Evolutionary conservation across 2,888 invertebrate species (phyloP).

Genomic region (Proisotoma minuta): DNA sequence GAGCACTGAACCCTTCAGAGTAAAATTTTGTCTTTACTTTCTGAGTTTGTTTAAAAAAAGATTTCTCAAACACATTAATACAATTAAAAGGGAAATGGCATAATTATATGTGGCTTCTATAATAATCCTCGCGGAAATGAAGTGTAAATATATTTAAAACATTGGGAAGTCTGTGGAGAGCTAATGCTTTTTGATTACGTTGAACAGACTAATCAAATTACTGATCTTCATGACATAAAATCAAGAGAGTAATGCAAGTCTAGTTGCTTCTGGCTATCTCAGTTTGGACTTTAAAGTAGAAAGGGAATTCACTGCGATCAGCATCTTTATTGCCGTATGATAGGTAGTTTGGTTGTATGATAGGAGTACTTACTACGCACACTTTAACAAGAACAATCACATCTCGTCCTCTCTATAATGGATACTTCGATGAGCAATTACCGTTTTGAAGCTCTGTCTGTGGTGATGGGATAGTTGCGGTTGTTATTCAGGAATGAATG

Average conservation of each 20-base stretch:
- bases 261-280: background rate
- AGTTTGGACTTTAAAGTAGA: background rate
- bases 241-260: background rate
- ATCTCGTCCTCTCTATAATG: background rate
- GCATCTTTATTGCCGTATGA: conserved; percentile 12
- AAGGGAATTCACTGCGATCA: background rate
- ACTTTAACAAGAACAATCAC: conserved; percentile 6
- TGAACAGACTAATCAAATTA: background rate
- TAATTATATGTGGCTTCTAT: too few species aligned
- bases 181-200: background rate
- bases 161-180: too few species aligned
- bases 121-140: background rate
- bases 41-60: too few species aligned
- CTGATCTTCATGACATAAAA: background rate
- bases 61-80: too few species aligned
- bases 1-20: too few species aligned
- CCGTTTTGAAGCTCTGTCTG: background rate
- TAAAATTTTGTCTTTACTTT: too few species aligned
- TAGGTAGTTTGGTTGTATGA: background rate
- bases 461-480: background rate
- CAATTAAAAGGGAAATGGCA: too few species aligned
- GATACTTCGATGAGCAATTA: conserved; percentile 7
- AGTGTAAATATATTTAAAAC: background rate
- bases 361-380: conserved; percentile 11
- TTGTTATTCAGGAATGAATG: too few species aligned